These are phyloP conservation scores for Herpetotheres cachinnans DNA, from an alignment of 2,113 vertebrate species.

Conservation along the genomic window DNA sequence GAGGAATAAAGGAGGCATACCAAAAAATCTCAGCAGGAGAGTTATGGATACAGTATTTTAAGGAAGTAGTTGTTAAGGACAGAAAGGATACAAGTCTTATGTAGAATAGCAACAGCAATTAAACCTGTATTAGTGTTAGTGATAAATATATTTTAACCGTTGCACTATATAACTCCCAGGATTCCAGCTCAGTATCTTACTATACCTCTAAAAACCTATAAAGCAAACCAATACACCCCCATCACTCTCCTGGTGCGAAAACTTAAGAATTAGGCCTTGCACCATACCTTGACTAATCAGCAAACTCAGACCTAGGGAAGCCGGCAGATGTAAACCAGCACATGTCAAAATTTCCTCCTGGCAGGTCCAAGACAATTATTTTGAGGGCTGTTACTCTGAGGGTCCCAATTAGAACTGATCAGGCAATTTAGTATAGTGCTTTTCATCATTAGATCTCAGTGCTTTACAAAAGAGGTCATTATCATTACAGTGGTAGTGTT, in stretches of 20 bases:
- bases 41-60: background rate
- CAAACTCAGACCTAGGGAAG: background rate
- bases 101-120: background rate
- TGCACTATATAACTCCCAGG: background rate
- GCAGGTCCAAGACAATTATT: background rate
- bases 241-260: background rate
- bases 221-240: background rate
- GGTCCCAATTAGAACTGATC: background rate
- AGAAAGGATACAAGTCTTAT: background rate
- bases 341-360: background rate
- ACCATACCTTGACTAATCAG: background rate
- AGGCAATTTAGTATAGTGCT: background rate
- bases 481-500: background rate
- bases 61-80: background rate
- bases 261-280: background rate
- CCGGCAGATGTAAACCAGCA: background rate
- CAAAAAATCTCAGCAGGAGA: background rate
- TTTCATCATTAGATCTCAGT: background rate
- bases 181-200: background rate
- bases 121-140: background rate
- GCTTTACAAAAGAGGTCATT: background rate
- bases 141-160: background rate
- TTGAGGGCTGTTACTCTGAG: background rate
- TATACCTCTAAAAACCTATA: background rate
- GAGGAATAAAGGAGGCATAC: background rate